Evolutionary conservation across 2,888 invertebrate genomes (phyloP), one percentile per base, ranked within the genome.

Genomic region (Thymelicus acteon): DNA sequence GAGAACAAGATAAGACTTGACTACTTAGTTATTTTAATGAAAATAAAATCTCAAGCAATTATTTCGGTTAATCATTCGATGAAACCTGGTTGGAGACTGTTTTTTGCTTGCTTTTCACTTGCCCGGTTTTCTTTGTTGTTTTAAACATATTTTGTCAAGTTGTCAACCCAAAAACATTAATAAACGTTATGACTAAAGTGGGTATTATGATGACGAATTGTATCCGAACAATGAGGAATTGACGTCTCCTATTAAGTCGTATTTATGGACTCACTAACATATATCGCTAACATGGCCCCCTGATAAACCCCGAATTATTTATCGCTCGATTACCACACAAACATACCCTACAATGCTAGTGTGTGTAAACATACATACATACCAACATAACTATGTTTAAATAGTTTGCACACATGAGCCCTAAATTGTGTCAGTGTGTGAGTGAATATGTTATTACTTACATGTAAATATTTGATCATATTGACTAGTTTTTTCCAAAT

Each of bases 231-330:
- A 31, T 31, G 31, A 31, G 4, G 31, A 31, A 44, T 39, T 19
- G 37, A 62, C 61, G 61, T 62, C 62, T 69, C 62, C 57, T 19
- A 39, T 47, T 57, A 57, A 13, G 8, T 12, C 19, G 2, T 60
- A 58, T 52, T 44, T 71, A 78, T 89, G 83, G 88, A 72, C 84
- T 80, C 86, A 79, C 74, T 73, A 77, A 71, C 63, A 67, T 73
- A 78, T 85, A 86, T 85, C 83, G 82, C 84, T 79, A 85, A 83
- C 82, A 80, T 81, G 87, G 88, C 87, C 90, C 85, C 86, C 73
- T 83, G 91, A 93, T 93, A 92, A 79, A 91, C 91, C 90, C 90
- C 86, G 88, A 89, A 89, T 89, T 89, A 90, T 88, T 91, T 90
- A 92, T 89, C 89, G 88, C 85, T 81, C 85, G 87, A 89, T 89